Conservation (phyloP, 1,140 invertebrate genomes). For the Dryas iulia region DNA sequence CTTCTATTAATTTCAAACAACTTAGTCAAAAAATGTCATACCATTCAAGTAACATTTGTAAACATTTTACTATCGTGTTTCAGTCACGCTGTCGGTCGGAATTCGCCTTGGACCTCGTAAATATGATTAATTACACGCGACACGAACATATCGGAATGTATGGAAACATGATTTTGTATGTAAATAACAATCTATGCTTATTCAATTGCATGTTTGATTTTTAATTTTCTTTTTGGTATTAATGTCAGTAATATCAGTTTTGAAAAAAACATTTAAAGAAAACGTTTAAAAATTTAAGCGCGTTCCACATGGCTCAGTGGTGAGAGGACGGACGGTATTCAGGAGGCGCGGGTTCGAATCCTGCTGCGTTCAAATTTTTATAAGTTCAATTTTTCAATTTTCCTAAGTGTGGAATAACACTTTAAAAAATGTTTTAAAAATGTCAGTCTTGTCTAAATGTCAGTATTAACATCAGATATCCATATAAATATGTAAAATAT, state of each 20-base stretch:
- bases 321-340: too few relatives aligned
- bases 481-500: too few relatives aligned
- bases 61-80: neutral
- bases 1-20: too few relatives aligned
- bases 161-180: neutral
- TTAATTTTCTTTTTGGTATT: neutral
- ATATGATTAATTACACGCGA: slow-evolving; percentile 3
- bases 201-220: neutral
- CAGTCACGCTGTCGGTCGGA: neutral
- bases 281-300: too few relatives aligned
- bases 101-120: neutral
- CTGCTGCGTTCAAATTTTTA: too few relatives aligned
- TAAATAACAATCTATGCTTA: neutral
- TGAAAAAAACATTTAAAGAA: neutral
- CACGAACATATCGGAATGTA: neutral
- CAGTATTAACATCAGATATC: too few relatives aligned
- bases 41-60: neutral
- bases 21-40: neutral
- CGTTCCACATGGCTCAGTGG: too few relatives aligned
- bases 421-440: too few relatives aligned
- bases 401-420: too few relatives aligned
- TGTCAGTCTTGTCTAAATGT: too few relatives aligned
- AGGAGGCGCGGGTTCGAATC: too few relatives aligned
- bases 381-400: too few relatives aligned
- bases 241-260: neutral